A percentile compares a stretch with the other conserved stretches of the same genome.
Evolutionary conservation across 1,140 invertebrate species (phyloP).

Genomic region (Nephila pilipes): DNA sequence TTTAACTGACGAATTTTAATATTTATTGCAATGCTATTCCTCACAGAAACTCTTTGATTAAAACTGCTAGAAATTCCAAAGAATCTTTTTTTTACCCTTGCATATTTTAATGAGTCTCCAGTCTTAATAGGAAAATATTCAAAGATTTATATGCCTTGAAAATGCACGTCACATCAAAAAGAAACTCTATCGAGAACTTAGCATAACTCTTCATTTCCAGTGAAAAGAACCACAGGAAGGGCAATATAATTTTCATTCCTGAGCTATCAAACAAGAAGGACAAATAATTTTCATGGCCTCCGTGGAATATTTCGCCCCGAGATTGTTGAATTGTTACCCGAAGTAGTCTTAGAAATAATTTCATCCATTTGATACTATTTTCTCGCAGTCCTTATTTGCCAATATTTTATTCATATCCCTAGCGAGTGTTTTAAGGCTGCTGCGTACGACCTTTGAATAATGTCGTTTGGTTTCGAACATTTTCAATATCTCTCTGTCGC

Average conservation of each 20-base stretch:
- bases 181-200: background rate
- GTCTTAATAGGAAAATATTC: background rate
- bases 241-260: background rate
- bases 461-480: conserved; percentile 9
- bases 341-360: conserved; percentile 23
- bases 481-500: conserved; percentile 4
- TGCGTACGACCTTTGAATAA: background rate
- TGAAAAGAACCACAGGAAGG: background rate
- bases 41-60: background rate
- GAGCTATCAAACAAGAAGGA: background rate
- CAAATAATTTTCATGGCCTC: background rate
- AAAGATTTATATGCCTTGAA: background rate
- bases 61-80: background rate
- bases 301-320: background rate
- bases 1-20: background rate
- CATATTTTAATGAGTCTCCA: background rate
- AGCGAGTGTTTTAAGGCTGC: background rate
- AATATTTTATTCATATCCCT: conserved; percentile 36
- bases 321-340: conserved; percentile 11
- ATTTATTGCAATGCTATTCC: background rate
- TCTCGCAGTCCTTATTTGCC: conserved; percentile 12
- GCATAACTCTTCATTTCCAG: background rate
- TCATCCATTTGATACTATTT: conserved; percentile 37
- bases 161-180: background rate
- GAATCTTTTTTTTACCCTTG: background rate